Evolutionary conservation across 2,113 vertebrate species (phyloP).

Genomic region (Anguilla japonica): DNA sequence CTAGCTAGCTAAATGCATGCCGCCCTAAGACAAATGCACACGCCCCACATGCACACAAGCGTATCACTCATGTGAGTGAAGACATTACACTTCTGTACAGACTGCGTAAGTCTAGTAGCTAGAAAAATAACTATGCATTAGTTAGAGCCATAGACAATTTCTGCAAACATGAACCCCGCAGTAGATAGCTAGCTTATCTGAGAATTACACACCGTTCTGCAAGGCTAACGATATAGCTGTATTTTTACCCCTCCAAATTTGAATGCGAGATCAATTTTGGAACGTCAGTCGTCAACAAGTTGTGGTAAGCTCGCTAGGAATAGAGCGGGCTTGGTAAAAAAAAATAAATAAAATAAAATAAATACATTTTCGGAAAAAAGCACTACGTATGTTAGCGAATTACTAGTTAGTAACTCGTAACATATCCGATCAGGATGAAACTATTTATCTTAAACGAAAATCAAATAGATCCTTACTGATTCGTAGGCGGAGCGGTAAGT

Average conservation of each 20-base stretch:
- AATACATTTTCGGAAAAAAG: neutral
- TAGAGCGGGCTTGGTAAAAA: neutral
- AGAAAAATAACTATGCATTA: too few species aligned
- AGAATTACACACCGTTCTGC: too few species aligned
- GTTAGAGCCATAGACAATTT: too few species aligned
- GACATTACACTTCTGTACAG: neutral
- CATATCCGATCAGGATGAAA: neutral
- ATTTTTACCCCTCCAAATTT: neutral
- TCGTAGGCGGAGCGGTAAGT: conserved; percentile 89
- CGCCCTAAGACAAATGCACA: neutral
- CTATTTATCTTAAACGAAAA: neutral
- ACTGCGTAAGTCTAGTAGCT: too few species aligned
- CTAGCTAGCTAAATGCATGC: neutral
- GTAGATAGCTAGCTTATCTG: too few species aligned
- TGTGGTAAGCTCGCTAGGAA: neutral
- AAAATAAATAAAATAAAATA: neutral
- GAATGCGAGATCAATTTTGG: neutral
- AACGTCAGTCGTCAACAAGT: neutral
- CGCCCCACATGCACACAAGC: neutral
- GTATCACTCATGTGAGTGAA: neutral
- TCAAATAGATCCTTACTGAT: conserved; percentile 81
- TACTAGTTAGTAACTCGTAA: neutral
- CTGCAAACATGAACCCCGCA: too few species aligned
- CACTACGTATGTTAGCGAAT: neutral
- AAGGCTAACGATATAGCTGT: neutral